A percentile compares a stretch with the other conserved stretches of the same genome.
These are phyloP conservation scores for Pinctada fucata DNA, from an alignment of 2,888 invertebrate genomes.

Conservation along the genomic window DNA sequence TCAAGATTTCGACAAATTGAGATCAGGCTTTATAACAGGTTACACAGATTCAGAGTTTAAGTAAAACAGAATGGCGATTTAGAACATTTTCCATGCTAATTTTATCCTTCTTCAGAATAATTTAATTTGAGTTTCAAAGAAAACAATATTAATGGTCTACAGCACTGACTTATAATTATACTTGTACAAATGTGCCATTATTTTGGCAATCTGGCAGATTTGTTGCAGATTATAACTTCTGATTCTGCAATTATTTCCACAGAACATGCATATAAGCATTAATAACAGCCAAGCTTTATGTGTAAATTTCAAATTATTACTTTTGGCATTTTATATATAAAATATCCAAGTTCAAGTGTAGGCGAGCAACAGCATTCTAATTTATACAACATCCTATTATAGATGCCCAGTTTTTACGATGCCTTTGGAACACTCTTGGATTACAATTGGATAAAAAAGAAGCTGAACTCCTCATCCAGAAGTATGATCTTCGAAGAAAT, in stretches of 20 bases:
- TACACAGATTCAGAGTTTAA: conserved; percentile 9
- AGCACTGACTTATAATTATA: no score
- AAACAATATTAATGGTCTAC: neutral
- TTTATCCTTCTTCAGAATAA: neutral
- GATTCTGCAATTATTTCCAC: no score
- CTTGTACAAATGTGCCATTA: no score
- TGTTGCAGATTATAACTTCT: no score
- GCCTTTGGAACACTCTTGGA: conserved; percentile 74
- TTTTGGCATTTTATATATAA: no score
- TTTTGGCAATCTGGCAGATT: no score
- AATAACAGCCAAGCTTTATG: no score
- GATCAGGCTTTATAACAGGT: conserved; percentile 77
- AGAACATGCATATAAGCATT: no score
- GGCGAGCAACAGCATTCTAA: neutral
- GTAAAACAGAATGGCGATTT: neutral
- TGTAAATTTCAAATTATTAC: no score
- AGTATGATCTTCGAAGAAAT: conserved; percentile 69
- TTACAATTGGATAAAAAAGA: conserved; percentile 70
- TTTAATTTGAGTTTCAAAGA: neutral
- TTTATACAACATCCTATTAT: conserved; percentile 32
- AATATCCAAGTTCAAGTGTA: no score
- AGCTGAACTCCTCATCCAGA: conserved; percentile 64
- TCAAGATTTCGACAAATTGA: conserved; percentile 75
- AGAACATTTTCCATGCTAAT: neutral
- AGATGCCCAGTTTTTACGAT: conserved; percentile 76